Evolutionary conservation across 2,113 vertebrate species (phyloP).

Genomic region (Nyctibius bracteatus): DNA sequence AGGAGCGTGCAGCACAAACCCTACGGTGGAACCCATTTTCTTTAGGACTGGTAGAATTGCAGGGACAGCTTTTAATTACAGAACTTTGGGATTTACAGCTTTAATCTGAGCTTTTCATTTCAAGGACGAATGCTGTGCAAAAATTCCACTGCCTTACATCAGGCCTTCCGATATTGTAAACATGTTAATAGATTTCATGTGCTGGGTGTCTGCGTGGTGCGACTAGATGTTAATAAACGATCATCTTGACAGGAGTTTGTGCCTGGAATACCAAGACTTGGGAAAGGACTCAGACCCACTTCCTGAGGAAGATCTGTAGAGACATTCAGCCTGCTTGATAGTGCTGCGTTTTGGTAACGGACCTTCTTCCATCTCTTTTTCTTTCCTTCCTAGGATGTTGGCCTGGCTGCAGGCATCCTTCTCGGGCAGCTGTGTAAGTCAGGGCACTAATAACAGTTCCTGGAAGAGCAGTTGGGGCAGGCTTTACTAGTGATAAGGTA

Average conservation of each 20-base stretch:
- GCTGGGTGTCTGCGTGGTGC: not conserved
- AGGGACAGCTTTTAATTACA: not conserved
- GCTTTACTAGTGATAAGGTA: not conserved
- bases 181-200: conserved; percentile 16
- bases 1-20: not conserved
- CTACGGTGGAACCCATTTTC: rapidly evolving
- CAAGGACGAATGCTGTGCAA: not conserved
- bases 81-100: not conserved
- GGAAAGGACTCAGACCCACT: not conserved
- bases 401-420: not conserved
- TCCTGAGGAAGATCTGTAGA: not conserved
- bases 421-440: not conserved
- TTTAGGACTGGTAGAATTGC: not conserved
- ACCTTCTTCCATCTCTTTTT: not conserved
- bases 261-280: not conserved
- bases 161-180: not conserved
- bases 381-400: not conserved
- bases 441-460: not conserved
- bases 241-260: not conserved
- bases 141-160: not conserved
- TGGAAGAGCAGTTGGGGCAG: not conserved
- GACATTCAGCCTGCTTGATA: not conserved
- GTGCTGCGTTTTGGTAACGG: not conserved
- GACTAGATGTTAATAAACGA: not conserved
- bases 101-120: not conserved